Evolutionary conservation across 2,113 vertebrate species (phyloP), one percentile per base, ranked within the genome.

Genomic region (Morone saxatilis): DNA sequence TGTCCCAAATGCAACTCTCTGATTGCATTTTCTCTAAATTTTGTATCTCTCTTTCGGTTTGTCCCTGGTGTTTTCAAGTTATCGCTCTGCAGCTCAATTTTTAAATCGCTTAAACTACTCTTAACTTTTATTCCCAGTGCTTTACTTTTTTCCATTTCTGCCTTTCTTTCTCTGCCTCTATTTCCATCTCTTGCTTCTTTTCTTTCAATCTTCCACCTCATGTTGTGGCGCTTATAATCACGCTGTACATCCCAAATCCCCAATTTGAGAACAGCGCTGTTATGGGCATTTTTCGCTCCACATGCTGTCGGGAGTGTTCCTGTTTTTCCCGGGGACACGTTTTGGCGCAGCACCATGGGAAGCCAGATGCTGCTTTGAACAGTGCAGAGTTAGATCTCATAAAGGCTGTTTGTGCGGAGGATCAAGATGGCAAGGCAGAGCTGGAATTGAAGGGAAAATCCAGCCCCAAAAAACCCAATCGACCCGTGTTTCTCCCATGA

Each of bases 361-460:
- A 91, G 68, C 85, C 89, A 89, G 88, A 89, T 89, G 89, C 85
- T 74, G 75, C 82, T 87, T 86, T 91, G 80, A 89, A 87, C 59
- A 38, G 76, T 48, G 72, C 20, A 83, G 73, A 90, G 79, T 84
- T 81, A 85, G 85, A 86, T 86, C 85, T 84, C 84, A 60, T 87
- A 78, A 87, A 84, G 65, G 31, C 84, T 74, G 86, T 87, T 87
- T 86, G 82, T 84, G 75, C 11, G 0, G 36, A 63, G 83, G 85
- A 89, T 88, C 61, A 80, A 65, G 80, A 85, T 86, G 85, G 87
- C 61, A 76, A 75, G 25, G 47, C 79, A 71, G 43, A 68, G 66
- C 75, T 85, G 86, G 79, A 79, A 68, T 0, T 3, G 41, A 59
- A 38, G 71, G 67, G 65, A 71, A 79, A 80, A 87, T 62, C 73